phyloP scores from a whole-genome alignment of 2,888 invertebrate genomes.

The Matsumyia berberina region DNA sequence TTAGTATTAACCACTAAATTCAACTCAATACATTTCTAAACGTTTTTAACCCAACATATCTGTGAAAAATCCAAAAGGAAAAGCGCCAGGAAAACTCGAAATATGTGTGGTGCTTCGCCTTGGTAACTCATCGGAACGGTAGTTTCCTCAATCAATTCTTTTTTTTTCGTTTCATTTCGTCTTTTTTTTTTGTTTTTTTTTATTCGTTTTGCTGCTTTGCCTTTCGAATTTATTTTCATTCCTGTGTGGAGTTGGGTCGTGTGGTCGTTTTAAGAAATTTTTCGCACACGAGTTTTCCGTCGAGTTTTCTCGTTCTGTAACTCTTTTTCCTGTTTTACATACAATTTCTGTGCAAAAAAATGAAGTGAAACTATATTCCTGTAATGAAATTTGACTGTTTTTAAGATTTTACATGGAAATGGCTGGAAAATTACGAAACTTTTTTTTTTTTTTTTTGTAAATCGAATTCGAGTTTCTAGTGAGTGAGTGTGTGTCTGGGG shows the following conservation, averaged over 20 bases:
- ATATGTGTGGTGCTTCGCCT: slow-evolving; percentile 60
- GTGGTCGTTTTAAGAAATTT: slow-evolving; percentile 62
- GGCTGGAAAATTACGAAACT: slow-evolving; percentile 50
- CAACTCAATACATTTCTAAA: slow-evolving; percentile 18
- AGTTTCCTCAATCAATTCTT: slow-evolving; percentile 72
- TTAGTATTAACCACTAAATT: slow-evolving; percentile 62
- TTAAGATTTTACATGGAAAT: slow-evolving; percentile 29
- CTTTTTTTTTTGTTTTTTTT: slow-evolving; percentile 32
- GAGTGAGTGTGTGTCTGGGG: slow-evolving; percentile 51
- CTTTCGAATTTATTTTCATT: slow-evolving; percentile 73
- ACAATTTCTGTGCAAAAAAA: slow-evolving; percentile 42
- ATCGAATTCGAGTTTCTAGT: slow-evolving; percentile 56
- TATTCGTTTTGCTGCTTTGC: slow-evolving; percentile 53
- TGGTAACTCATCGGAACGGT: slow-evolving; percentile 76
- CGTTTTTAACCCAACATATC: slow-evolving; percentile 21
- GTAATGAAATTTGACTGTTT: slow-evolving; percentile 1
- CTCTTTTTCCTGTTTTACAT: slow-evolving; percentile 56
- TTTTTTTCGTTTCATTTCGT: slow-evolving; percentile 49
- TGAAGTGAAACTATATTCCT: slow-evolving; percentile 62
- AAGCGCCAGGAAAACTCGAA: slow-evolving; percentile 61
- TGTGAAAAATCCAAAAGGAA: slow-evolving; percentile 64
- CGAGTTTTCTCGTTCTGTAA: slow-evolving; percentile 54
- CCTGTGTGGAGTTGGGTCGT: slow-evolving; percentile 39
- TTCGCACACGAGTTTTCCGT: slow-evolving; percentile 66
- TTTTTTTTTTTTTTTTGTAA: slow-evolving; percentile 17